A percentile compares a stretch with the other conserved stretches of the same genome.
Evolutionary conservation across 2,888 invertebrate species (phyloP).

Genomic region (Syrphus vitripennis): DNA sequence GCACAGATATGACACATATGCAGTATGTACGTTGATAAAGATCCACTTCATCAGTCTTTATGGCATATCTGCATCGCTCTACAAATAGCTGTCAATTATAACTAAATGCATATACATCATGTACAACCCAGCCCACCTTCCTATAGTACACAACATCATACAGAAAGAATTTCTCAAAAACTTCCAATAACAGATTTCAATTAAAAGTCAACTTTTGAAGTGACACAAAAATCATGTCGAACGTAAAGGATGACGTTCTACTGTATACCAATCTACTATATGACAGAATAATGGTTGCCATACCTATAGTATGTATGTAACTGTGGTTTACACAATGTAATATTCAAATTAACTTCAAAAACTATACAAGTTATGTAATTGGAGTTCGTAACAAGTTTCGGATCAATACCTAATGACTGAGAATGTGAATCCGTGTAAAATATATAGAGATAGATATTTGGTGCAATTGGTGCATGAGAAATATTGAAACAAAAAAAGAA

Average conservation of each 20-base stretch:
- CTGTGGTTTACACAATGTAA: slow-evolving; percentile 56
- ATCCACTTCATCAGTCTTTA: background rate
- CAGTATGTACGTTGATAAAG: background rate
- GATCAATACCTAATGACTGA: slow-evolving; percentile 50
- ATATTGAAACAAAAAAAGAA: background rate
- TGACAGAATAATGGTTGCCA: background rate
- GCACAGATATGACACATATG: background rate
- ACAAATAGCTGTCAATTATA: background rate
- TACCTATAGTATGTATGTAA: too few species aligned
- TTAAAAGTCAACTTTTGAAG: slow-evolving; percentile 65
- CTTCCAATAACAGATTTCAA: slow-evolving; percentile 59
- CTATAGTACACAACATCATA: slow-evolving; percentile 48
- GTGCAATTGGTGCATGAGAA: slow-evolving; percentile 38
- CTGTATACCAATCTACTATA: too few species aligned
- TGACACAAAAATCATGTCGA: slow-evolving; percentile 53
- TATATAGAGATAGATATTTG: too few species aligned
- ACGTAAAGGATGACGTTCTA: background rate
- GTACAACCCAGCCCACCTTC: too few species aligned
- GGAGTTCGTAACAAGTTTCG: slow-evolving; percentile 61
- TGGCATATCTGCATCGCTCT: background rate
- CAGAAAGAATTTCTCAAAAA: slow-evolving; percentile 46
- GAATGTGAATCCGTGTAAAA: slow-evolving; percentile 1
- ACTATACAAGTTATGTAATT: slow-evolving; percentile 53
- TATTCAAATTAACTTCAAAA: slow-evolving; percentile 65
- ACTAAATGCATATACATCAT: background rate